These are phyloP conservation scores for Aplochiton taeniatus DNA, from an alignment of 2,797 vertebrate species.

Conservation along the genomic window DNA sequence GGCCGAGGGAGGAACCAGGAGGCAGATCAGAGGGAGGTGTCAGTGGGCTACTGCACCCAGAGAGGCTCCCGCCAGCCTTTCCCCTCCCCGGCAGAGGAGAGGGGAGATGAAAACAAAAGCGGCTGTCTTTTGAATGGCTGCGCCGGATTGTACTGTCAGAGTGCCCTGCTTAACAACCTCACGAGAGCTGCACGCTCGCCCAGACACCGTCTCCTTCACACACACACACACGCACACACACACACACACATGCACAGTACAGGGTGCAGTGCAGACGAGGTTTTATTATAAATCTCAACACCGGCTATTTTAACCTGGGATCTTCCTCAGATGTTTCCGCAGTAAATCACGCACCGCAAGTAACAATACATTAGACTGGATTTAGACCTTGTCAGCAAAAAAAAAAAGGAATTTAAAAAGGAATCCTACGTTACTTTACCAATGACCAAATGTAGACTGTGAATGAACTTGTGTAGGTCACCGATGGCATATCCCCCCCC, in stretches of 20 bases:
- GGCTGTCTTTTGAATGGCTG: constrained; percentile 69
- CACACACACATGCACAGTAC: not conserved
- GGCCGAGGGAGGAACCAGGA: constrained; percentile 45
- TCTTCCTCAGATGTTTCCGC: no score
- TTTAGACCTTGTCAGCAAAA: not conserved
- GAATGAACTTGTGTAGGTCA: no score
- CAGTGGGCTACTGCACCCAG: constrained; percentile 71
- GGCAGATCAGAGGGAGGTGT: constrained; percentile 74
- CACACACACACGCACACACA: constrained; percentile 1
- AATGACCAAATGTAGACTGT: no score
- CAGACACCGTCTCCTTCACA: constrained; percentile 27
- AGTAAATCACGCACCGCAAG: no score
- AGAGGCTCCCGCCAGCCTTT: constrained; percentile 58
- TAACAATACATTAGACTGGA: no score
- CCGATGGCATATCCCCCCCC: no score
- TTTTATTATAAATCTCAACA: not conserved
- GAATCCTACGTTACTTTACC: no score
- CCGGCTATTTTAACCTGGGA: no score
- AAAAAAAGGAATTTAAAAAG: not conserved
- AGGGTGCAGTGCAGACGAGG: not conserved
- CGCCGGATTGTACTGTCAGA: constrained; percentile 71
- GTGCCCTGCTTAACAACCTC: constrained; percentile 64
- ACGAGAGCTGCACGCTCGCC: constrained; percentile 56
- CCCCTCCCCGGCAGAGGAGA: constrained; percentile 58
- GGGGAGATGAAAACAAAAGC: constrained; percentile 70